phyloP scores from a whole-genome alignment of 2,797 vertebrate species.

The Calcarius lapponicus region DNA sequence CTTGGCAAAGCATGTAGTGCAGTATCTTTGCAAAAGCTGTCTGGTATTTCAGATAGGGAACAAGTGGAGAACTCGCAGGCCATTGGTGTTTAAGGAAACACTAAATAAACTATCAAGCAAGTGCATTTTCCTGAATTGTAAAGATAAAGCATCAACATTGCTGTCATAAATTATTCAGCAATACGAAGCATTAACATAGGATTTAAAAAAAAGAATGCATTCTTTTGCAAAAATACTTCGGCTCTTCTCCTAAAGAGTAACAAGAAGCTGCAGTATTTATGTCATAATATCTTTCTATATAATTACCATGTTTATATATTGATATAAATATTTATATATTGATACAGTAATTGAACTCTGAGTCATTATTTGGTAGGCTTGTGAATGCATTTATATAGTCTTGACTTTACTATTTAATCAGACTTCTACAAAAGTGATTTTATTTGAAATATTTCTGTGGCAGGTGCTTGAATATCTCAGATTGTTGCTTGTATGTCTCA shows the following conservation, averaged over 20 bases:
- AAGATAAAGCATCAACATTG: conserved; percentile 16
- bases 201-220: not conserved
- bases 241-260: not conserved
- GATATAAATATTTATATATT: not conserved
- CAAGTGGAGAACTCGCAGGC: not conserved
- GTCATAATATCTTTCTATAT: not conserved
- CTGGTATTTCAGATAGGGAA: conserved; percentile 64
- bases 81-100: conserved; percentile 16
- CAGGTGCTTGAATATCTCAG: not conserved
- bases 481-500: not conserved
- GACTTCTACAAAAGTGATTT: not conserved
- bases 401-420: not conserved
- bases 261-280: not conserved
- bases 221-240: not conserved
- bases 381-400: not conserved
- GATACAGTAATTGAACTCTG: not conserved
- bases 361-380: not conserved
- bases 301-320: not conserved
- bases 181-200: not conserved
- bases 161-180: conserved; percentile 1
- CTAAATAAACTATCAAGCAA: conserved; percentile 31
- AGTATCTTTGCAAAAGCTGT: conserved; percentile 48
- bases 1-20: conserved; percentile 47
- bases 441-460: not conserved
- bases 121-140: conserved; percentile 38